Base-by-base conservation (phyloP, 2,888 invertebrate genomes). In the Apoderus coryli region DNA sequence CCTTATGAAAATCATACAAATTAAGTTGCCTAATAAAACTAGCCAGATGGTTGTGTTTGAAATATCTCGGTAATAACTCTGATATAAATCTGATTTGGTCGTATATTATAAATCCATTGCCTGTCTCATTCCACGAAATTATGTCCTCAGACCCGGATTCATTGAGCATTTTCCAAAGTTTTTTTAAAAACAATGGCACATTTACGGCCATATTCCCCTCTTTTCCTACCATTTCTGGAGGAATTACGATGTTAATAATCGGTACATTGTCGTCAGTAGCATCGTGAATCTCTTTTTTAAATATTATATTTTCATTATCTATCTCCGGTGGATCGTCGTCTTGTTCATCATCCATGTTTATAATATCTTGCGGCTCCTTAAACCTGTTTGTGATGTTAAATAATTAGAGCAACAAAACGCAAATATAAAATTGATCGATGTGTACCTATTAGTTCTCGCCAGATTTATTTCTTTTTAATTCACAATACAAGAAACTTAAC, bases 1-100 rank as follows among this genome's bases (percentile, higher is more conserved):
- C 81, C 60, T 95, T 95, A 48, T 88, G 85, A 58, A 95, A 95
- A 15, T 92, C 92, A 69, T 93, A 96, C 89, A 95, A 92, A 59
- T 96, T 96, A 25, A 96, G 64, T 51, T 95, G 95, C 3, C 96
- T 64, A 34, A 95, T 84, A 56, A 96, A 92, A 54, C 92, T 93
- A 33, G 93, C 88, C 77, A 96, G 81, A 53, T 96, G 95, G 59
- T 85, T 93, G 60, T 96, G 95, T 63, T 96, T 96, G 62, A 92
- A 96, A 56, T 92, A 95, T 26, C 80, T 67, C 1, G 95, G 95
- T 37, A 96, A 63, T 10, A 95, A 64, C 46, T 90, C 82, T 34
- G 79, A 70, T 0, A 92, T 78, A 61, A 96, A 93, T 41, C 78
- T 72, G 16, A 81, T 77, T 56, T 92, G 90, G 57, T 93, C 85